phyloP scores from a whole-genome alignment of 2,113 vertebrate genomes.

The Rhegmatorhina hoffmannsi region DNA sequence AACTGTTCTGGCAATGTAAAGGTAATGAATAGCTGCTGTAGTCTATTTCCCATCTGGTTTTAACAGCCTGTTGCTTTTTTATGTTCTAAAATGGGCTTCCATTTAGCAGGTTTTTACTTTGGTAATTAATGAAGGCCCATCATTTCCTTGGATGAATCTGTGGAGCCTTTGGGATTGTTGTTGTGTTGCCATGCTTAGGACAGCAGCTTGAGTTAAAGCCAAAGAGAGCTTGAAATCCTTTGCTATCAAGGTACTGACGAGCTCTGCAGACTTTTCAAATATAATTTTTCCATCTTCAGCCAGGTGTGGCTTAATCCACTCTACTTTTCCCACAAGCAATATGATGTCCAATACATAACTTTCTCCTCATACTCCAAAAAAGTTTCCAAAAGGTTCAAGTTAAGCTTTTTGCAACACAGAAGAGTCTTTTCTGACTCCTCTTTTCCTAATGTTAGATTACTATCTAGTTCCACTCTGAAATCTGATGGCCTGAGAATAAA shows the following conservation, averaged over 20 bases:
- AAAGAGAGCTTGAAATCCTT: slow-evolving; percentile 74
- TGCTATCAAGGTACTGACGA: slow-evolving; percentile 74
- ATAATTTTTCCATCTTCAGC: slow-evolving; percentile 47
- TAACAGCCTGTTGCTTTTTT: slow-evolving; percentile 25
- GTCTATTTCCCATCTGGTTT: slow-evolving; percentile 24
- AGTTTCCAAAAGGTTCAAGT: slow-evolving; percentile 43
- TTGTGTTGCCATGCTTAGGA: slow-evolving; percentile 45
- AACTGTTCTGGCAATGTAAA: neutral
- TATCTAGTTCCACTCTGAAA: neutral
- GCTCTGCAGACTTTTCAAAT: slow-evolving; percentile 75
- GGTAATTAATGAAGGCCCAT: slow-evolving; percentile 52
- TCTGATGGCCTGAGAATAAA: neutral
- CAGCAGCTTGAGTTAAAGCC: slow-evolving; percentile 73
- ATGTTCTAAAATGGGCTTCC: slow-evolving; percentile 11
- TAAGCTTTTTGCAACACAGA: neutral
- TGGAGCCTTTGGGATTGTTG: slow-evolving; percentile 49
- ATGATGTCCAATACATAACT: neutral
- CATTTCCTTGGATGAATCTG: slow-evolving; percentile 44
- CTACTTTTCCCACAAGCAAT: slow-evolving; percentile 69
- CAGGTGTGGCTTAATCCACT: slow-evolving; percentile 76
- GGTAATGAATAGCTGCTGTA: neutral
- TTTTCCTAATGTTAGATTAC: slow-evolving; percentile 5
- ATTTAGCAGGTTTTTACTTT: slow-evolving; percentile 54
- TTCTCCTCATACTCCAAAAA: slow-evolving; percentile 29
- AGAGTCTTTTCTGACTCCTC: neutral